phyloP scores from a whole-genome alignment of 2,113 vertebrate species.

The Canis aureus region DNA sequence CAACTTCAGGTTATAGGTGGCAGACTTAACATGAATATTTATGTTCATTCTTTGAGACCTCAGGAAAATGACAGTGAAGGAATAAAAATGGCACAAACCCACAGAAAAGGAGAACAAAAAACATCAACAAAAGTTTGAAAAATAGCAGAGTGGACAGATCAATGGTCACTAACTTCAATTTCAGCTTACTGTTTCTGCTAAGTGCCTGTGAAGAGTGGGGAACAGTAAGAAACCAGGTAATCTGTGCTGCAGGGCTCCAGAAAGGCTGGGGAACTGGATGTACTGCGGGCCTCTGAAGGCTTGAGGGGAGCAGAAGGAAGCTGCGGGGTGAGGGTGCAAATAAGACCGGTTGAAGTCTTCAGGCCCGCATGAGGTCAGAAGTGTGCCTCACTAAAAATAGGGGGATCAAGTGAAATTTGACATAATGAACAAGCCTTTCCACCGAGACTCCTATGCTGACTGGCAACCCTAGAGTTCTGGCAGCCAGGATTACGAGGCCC shows the following conservation, averaged over 20 bases:
- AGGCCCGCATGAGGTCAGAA: neutral
- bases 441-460: neutral
- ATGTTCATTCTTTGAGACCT: conserved; percentile 30
- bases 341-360: neutral
- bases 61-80: conserved; percentile 21
- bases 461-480: neutral
- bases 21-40: neutral
- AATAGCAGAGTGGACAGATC: neutral
- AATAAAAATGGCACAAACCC: conserved; percentile 32
- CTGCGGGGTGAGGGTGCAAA: neutral
- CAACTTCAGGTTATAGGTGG: neutral
- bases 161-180: conserved; percentile 17
- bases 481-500: neutral
- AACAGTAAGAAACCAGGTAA: neutral
- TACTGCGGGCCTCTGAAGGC: neutral
- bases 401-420: neutral
- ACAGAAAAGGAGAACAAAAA: conserved; percentile 27
- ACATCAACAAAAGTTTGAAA: conserved; percentile 18
- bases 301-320: neutral
- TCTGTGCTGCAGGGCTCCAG: neutral
- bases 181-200: conserved; percentile 42
- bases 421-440: neutral
- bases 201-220: neutral
- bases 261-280: neutral
- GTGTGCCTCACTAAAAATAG: neutral